Percentiles rank a stretch among this genome's conserved stretches.
These are phyloP conservation scores for Myotis vivesi DNA, from an alignment of 2,797 vertebrate genomes.

Conservation along the genomic window DNA sequence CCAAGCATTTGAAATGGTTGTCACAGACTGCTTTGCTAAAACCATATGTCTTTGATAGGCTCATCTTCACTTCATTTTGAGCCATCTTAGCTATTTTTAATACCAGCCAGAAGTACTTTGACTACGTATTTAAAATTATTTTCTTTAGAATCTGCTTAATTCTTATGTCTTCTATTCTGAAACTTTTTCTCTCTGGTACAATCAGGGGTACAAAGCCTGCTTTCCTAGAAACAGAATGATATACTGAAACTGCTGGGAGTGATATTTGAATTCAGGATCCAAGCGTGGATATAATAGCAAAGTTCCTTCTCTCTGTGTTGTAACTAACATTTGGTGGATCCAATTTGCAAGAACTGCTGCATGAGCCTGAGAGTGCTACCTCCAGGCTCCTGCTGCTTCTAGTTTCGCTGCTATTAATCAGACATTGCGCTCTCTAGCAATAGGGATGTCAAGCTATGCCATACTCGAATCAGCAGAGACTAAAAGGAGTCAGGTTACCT, in stretches of 20 bases:
- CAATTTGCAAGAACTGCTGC: neutral
- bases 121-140: conserved; percentile 16
- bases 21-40: conserved; percentile 27
- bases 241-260: neutral
- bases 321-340: conserved; percentile 37
- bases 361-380: neutral
- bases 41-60: conserved; percentile 3
- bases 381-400: neutral
- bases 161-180: conserved; percentile 20
- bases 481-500: conserved; percentile 17
- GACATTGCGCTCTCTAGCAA: conserved; percentile 16
- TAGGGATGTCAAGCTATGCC: neutral
- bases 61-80: conserved; percentile 59
- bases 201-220: neutral
- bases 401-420: conserved; percentile 46
- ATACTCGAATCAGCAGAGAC: conserved; percentile 32
- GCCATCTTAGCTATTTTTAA: conserved; percentile 53
- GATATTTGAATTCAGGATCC: conserved; percentile 11
- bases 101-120: conserved; percentile 22
- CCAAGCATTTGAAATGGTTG: conserved; percentile 18
- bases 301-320: neutral
- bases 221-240: conserved; percentile 40
- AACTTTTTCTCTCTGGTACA: conserved; percentile 6
- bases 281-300: neutral
- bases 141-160: conserved; percentile 38